Evolutionary conservation across 2,113 vertebrate genomes (phyloP).

Genomic region (Taxidea taxus): DNA sequence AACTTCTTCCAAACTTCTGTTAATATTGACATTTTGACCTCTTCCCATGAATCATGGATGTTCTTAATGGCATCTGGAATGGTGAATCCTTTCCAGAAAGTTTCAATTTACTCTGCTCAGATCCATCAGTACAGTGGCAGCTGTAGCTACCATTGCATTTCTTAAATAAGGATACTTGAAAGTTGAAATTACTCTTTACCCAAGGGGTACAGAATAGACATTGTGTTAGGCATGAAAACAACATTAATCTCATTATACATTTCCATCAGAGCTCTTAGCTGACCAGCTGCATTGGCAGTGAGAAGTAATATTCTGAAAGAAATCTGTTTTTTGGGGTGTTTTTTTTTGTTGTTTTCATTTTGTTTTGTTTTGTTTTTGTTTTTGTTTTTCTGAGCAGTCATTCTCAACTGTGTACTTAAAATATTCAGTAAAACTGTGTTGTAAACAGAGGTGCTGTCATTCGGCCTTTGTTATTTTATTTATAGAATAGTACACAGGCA

Average conservation of each 20-base stretch:
- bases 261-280: background rate
- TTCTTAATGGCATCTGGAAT: background rate
- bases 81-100: background rate
- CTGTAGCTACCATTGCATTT: background rate
- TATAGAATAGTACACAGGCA: background rate
- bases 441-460: background rate
- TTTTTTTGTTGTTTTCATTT: too few relatives aligned
- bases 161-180: background rate
- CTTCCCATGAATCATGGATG: background rate
- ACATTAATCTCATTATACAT: background rate
- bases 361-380: too few relatives aligned
- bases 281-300: background rate
- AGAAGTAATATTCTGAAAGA: background rate
- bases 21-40: background rate
- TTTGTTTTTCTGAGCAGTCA: background rate
- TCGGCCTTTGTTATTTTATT: background rate
- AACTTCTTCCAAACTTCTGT: background rate
- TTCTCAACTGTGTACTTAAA: background rate
- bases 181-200: background rate
- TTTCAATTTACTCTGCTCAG: background rate
- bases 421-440: background rate
- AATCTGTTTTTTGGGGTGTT: background rate
- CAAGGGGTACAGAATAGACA: background rate
- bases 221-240: background rate
- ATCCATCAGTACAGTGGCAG: background rate